A percentile compares a stretch with the other conserved stretches of the same genome.
Evolutionary conservation across 2,113 vertebrate genomes (phyloP).

Genomic region (Pagrus major): DNA sequence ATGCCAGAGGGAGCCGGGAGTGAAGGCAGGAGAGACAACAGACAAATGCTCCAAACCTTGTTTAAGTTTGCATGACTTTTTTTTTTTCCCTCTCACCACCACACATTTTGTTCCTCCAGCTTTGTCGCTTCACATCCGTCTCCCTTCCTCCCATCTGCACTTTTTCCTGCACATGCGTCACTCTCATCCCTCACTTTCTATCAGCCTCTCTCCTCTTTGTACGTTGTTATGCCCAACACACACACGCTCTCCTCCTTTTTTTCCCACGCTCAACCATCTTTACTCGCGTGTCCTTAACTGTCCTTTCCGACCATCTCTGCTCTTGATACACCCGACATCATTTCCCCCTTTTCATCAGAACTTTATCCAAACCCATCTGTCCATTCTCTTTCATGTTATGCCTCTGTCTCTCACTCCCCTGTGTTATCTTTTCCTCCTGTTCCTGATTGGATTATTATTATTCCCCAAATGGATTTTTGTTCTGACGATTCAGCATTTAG

Average conservation of each 20-base stretch:
- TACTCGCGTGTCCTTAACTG: slow-evolving; percentile 39
- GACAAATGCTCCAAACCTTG: slow-evolving; percentile 33
- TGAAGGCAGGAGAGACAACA: slow-evolving; percentile 16
- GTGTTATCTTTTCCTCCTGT: slow-evolving; percentile 30
- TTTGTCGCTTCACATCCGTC: slow-evolving; percentile 52
- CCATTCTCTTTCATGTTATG: slow-evolving; percentile 41
- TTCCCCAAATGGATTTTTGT: slow-evolving; percentile 63
- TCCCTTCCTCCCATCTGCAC: slow-evolving; percentile 47
- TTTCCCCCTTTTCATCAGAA: slow-evolving; percentile 11
- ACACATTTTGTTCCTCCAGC: slow-evolving; percentile 42
- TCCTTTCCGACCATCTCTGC: slow-evolving; percentile 31
- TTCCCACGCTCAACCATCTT: slow-evolving; percentile 60
- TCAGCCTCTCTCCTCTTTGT: slow-evolving; percentile 42
- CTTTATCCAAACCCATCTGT: slow-evolving; percentile 48
- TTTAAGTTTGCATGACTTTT: slow-evolving; percentile 45
- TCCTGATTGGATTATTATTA: slow-evolving; percentile 72
- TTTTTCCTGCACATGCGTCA: slow-evolving; percentile 34
- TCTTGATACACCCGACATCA: neutral
- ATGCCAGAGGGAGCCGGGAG: slow-evolving; percentile 1
- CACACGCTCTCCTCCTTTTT: neutral
- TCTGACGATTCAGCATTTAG: slow-evolving; percentile 62
- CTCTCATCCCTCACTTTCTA: slow-evolving; percentile 37
- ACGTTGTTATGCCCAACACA: slow-evolving; percentile 14
- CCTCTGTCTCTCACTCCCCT: slow-evolving; percentile 30
- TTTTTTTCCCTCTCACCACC: neutral